Conservation (phyloP, 2,888 invertebrate genomes). For the Dorcus hopei region DNA sequence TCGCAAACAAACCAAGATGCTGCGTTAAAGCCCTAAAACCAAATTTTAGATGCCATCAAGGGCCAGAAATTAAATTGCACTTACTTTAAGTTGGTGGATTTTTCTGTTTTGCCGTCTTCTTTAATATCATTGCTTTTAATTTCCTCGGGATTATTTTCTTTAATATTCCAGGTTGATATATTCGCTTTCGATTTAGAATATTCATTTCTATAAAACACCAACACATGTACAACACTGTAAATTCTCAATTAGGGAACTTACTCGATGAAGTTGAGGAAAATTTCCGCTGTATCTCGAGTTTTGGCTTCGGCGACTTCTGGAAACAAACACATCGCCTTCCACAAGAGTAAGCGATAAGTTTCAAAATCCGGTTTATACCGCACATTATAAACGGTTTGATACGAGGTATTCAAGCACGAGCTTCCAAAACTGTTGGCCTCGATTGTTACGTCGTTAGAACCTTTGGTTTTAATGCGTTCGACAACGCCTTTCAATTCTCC, state of each 20-base stretch:
- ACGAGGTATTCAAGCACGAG: slow-evolving; percentile 37
- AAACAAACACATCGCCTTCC: slow-evolving; percentile 74
- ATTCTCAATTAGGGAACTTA: slow-evolving; percentile 38
- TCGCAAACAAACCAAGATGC: slow-evolving; percentile 72
- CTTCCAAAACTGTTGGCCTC: background rate
- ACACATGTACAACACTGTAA: background rate
- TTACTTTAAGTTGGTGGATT: slow-evolving; percentile 34
- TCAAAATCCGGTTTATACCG: slow-evolving; percentile 64
- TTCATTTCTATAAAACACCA: slow-evolving; percentile 50
- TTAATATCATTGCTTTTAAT: slow-evolving; percentile 45
- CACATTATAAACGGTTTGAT: slow-evolving; percentile 37
- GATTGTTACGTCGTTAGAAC: background rate
- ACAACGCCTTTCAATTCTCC: slow-evolving; percentile 57
- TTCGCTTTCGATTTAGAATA: slow-evolving; percentile 60
- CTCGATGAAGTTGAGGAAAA: slow-evolving; percentile 79
- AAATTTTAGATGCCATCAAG: slow-evolving; percentile 22
- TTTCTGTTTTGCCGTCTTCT: slow-evolving; percentile 34
- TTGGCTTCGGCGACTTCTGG: slow-evolving; percentile 74
- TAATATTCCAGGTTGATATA: slow-evolving; percentile 56
- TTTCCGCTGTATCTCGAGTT: slow-evolving; percentile 73
- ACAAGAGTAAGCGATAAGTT: slow-evolving; percentile 77
- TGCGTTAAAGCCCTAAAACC: slow-evolving; percentile 54
- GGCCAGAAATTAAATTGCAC: slow-evolving; percentile 39
- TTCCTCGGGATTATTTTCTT: slow-evolving; percentile 39
- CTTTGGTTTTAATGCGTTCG: slow-evolving; percentile 27